Evolutionary conservation across 2,113 vertebrate species (phyloP).

Genomic region (Brachyistius frenatus): DNA sequence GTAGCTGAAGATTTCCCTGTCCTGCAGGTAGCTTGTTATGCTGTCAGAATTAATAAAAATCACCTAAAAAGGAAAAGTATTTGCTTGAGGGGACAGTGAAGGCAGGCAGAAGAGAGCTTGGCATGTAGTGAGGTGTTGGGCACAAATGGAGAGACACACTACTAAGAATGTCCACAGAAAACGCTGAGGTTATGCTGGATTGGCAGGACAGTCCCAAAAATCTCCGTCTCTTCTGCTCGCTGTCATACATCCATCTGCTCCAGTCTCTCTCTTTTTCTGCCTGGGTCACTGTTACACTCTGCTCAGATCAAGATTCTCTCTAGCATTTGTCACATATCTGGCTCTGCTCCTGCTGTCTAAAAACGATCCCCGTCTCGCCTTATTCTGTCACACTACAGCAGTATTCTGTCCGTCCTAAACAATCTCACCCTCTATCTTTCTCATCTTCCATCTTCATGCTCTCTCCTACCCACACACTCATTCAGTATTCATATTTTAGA

Average conservation of each 20-base stretch:
- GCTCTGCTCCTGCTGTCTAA: slow-evolving; percentile 50
- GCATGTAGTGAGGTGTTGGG: slow-evolving; percentile 28
- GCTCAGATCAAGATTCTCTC: slow-evolving; percentile 61
- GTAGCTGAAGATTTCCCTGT: not conserved
- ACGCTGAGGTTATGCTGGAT: slow-evolving; percentile 35
- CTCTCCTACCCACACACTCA: slow-evolving; percentile 77
- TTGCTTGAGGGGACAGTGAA: slow-evolving; percentile 1
- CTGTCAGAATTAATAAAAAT: slow-evolving; percentile 26
- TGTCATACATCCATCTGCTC: slow-evolving; percentile 68
- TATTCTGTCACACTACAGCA: slow-evolving; percentile 51
- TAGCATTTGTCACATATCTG: slow-evolving; percentile 60
- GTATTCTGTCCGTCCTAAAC: slow-evolving; percentile 49
- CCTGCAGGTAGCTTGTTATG: slow-evolving; percentile 19
- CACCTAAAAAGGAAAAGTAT: not conserved
- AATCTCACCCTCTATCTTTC: slow-evolving; percentile 49
- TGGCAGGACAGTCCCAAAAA: slow-evolving; percentile 47
- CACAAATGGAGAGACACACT: slow-evolving; percentile 26
- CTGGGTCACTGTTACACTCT: slow-evolving; percentile 65
- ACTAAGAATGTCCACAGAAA: slow-evolving; percentile 29
- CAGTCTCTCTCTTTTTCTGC: slow-evolving; percentile 68
- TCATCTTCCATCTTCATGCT: slow-evolving; percentile 58
- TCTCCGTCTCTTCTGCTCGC: slow-evolving; percentile 49
- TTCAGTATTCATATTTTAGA: slow-evolving; percentile 81
- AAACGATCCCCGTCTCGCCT: slow-evolving; percentile 44
- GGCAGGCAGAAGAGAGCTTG: slow-evolving; percentile 26